Evolutionary conservation across 1,140 invertebrate species (phyloP).

Genomic region (Ditylenchus dipsaci): DNA sequence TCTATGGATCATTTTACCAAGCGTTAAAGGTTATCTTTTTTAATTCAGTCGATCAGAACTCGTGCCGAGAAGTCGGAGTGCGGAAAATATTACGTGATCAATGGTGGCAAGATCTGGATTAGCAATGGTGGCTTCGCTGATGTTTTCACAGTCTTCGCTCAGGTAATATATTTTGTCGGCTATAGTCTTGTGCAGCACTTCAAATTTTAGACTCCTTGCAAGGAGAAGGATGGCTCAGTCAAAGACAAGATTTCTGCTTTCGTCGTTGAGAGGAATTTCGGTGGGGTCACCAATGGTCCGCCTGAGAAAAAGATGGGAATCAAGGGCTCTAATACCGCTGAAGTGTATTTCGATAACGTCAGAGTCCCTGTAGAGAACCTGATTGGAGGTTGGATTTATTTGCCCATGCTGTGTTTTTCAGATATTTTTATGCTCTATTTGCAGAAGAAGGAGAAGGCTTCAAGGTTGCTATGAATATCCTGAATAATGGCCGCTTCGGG

Average conservation of each 20-base stretch:
- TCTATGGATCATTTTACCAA: constrained; percentile 4
- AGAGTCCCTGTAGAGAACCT: constrained; percentile 91
- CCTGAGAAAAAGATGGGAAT: constrained; percentile 99
- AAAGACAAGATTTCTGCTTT: constrained; percentile 78
- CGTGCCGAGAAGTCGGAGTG: constrained; percentile 76
- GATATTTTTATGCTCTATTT: constrained; percentile 4
- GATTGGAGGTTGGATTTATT: constrained; percentile 67
- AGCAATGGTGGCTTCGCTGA: constrained; percentile 96
- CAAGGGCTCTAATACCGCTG: constrained; percentile 91
- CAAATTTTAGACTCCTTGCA: constrained; percentile 61
- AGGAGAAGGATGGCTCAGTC: constrained; percentile 62
- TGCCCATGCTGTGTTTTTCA: too few species aligned
- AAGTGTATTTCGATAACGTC: constrained; percentile 92
- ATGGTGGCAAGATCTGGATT: constrained; percentile 98
- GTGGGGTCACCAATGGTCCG: constrained; percentile 83
- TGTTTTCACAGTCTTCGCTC: constrained; percentile 96
- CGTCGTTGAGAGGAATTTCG: constrained; percentile 89
- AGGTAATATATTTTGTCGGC: constrained; percentile 61
- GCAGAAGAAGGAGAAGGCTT: constrained; percentile 84
- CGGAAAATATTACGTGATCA: constrained; percentile 85
- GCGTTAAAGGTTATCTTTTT: not conserved
- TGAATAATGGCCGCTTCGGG: constrained; percentile 97
- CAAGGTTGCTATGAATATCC: constrained; percentile 98
- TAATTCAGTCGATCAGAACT: constrained; percentile 61
- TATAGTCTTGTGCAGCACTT: not conserved